phyloP scores from a whole-genome alignment of 2,888 invertebrate genomes.

The Drosophila pullipes region DNA sequence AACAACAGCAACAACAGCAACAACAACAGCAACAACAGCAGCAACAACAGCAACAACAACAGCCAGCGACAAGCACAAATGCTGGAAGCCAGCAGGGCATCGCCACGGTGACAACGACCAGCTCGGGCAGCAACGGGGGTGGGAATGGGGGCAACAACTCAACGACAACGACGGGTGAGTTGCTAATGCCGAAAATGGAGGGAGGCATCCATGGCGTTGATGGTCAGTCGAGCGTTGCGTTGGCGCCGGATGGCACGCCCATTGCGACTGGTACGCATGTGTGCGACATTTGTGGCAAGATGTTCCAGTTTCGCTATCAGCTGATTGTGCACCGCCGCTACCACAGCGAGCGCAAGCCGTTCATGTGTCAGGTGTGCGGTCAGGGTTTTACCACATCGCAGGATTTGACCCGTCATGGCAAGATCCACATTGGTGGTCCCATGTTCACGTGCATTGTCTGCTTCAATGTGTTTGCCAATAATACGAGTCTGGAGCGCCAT shows the following conservation, averaged over 20 bases:
- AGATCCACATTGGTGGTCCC: conserved; percentile 92
- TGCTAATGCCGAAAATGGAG: conserved; percentile 85
- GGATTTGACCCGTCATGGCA: conserved; percentile 92
- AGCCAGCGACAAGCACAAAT: conserved; percentile 55
- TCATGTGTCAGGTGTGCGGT: conserved; percentile 92
- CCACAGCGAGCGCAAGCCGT: conserved; percentile 94
- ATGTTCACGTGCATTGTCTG: conserved; percentile 91
- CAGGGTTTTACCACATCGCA: conserved; percentile 93
- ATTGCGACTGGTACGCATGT: conserved; percentile 89
- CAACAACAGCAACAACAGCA: conserved; percentile 50
- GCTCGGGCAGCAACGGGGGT: conserved; percentile 63
- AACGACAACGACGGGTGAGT: conserved; percentile 76
- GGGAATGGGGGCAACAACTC: conserved; percentile 60
- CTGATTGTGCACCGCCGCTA: conserved; percentile 94
- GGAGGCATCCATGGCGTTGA: conserved; percentile 83
- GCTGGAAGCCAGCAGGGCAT: conserved; percentile 58
- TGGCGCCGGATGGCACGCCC: conserved; percentile 86
- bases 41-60: conserved; percentile 42
- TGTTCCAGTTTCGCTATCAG: conserved; percentile 94
- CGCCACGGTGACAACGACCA: conserved; percentile 72
- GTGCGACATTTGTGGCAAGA: conserved; percentile 94
- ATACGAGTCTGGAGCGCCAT: conserved; percentile 90
- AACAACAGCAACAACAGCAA: conserved; percentile 44
- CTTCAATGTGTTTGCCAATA: conserved; percentile 91
- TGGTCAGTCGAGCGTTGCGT: conserved; percentile 86